Conservation (phyloP, 92 coral and sea anemone species). For the Paragorgia papillata region DNA sequence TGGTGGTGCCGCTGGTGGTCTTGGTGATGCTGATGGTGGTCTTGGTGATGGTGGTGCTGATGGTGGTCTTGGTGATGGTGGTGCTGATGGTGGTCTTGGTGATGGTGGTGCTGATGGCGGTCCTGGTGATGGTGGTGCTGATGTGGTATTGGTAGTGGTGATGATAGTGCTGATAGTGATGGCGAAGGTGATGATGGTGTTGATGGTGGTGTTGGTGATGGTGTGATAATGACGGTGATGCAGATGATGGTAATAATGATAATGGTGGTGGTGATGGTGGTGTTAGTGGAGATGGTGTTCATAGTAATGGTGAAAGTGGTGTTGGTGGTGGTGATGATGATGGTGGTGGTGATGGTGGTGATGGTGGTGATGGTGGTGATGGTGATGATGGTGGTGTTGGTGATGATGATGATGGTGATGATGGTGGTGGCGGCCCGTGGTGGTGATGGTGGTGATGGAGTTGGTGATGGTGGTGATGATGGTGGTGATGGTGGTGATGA, state of each 20-base stretch:
- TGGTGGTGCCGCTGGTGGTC: too few relatives aligned
- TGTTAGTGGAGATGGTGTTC: background rate
- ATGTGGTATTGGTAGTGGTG: background rate
- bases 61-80: too few relatives aligned
- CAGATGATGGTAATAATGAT: background rate
- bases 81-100: too few relatives aligned
- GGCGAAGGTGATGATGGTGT: background rate
- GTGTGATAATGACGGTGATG: background rate
- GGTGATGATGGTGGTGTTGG: background rate
- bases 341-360: background rate
- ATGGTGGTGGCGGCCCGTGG: background rate
- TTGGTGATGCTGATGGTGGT: too few relatives aligned
- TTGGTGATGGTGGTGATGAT: background rate
- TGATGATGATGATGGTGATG: background rate
- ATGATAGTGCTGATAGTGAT: background rate
- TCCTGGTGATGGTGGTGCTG: background rate
- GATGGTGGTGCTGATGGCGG: background rate
- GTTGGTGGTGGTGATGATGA: background rate
- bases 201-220: background rate
- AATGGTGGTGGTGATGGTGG: background rate
- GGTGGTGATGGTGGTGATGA: background rate
- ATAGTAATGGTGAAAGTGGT: background rate
- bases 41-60: too few relatives aligned
- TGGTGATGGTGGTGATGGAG: background rate
- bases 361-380: conserved; percentile 2